phyloP scores from a whole-genome alignment of 2,113 vertebrate species.

The Plecotus auritus region DNA sequence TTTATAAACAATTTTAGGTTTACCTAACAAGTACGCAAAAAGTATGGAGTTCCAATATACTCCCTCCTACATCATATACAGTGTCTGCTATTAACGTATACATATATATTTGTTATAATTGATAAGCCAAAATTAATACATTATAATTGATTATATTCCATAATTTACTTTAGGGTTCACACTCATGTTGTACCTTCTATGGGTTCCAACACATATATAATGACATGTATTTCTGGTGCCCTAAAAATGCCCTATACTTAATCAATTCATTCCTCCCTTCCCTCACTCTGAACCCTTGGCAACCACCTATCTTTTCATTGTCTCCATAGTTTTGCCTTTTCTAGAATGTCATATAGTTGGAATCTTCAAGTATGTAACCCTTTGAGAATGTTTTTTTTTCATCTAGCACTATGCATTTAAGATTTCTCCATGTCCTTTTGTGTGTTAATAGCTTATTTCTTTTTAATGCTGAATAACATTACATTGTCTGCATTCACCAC shows the following conservation, averaged over 20 bases:
- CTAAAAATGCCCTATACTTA: not conserved
- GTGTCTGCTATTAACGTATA: not conserved
- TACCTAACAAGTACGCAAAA: not conserved
- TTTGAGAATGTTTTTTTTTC: not conserved
- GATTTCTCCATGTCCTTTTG: not conserved
- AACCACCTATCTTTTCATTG: not conserved
- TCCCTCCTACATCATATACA: not conserved
- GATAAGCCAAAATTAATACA: not conserved
- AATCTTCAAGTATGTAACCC: not conserved
- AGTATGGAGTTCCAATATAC: not conserved
- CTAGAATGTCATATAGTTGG: not conserved
- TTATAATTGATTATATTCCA: not conserved
- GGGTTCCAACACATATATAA: not conserved
- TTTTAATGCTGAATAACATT: not conserved
- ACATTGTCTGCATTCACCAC: not conserved
- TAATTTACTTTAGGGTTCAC: not conserved
- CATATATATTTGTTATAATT: not conserved
- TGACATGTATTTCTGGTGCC: not conserved
- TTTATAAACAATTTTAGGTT: not conserved
- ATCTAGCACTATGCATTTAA: not conserved
- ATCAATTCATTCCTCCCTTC: not conserved
- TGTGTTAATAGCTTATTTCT: not conserved
- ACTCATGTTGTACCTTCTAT: no score
- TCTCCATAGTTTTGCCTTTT: not conserved
- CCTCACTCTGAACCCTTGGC: not conserved